These are phyloP conservation scores for Lysiphlebus fabarum DNA, from an alignment of 1,140 invertebrate species.

Conservation along the genomic window DNA sequence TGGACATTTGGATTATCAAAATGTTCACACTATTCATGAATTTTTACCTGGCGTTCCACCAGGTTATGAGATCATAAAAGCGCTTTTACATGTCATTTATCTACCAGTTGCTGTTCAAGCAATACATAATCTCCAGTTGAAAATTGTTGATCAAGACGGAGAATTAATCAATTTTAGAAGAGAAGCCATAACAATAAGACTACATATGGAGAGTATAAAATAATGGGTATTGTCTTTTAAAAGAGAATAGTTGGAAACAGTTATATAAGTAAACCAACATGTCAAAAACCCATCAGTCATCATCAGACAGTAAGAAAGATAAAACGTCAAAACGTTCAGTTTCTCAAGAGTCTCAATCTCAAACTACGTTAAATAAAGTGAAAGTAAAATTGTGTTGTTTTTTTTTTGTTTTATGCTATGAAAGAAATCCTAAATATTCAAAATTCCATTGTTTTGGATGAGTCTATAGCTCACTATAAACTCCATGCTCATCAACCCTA, in stretches of 20 bases:
- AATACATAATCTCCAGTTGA: background rate
- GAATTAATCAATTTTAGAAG: background rate
- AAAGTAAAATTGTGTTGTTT: no score
- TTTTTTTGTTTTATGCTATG: constrained; percentile 8
- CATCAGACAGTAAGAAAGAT: background rate
- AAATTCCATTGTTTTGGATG: constrained; percentile 28
- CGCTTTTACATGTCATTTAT: background rate
- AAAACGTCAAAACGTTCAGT: constrained; percentile 8
- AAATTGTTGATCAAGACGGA: constrained; percentile 1
- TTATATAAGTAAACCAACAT: background rate
- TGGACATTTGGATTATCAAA: background rate
- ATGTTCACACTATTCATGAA: constrained; percentile 3
- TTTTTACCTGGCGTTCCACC: constrained; percentile 1
- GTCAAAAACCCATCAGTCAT: background rate
- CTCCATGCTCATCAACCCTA: constrained; percentile 28
- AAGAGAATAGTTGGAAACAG: no score
- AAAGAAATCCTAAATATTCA: constrained; percentile 29
- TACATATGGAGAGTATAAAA: background rate
- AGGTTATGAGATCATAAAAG: background rate
- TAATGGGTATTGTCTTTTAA: constrained; percentile 4
- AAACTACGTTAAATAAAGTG: background rate
- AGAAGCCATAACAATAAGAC: background rate
- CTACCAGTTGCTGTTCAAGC: background rate
- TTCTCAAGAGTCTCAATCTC: background rate
- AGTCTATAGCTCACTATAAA: constrained; percentile 40